Percentiles rank a stretch among this genome's conserved stretches.
phyloP scores from a whole-genome alignment of 2,797 vertebrate species.

The Sardinella longiceps region DNA sequence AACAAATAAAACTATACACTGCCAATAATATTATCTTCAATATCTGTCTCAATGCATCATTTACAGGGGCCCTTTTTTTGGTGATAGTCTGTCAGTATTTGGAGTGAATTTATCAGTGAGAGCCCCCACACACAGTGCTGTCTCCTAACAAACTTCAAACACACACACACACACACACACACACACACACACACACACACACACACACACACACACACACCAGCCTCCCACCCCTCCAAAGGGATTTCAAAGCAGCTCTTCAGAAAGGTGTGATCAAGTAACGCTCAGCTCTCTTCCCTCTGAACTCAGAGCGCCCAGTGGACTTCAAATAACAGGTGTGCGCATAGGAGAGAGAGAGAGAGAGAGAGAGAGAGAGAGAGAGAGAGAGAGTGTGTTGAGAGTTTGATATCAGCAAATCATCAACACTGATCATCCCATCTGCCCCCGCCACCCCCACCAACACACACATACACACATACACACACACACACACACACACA shows the following conservation, averaged over 20 bases:
- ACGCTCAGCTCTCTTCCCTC: not conserved
- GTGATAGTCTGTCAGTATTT: not conserved
- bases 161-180: not conserved
- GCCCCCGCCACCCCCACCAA: too few species aligned
- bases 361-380: not conserved
- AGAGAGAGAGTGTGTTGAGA: not conserved
- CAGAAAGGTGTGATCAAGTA: slow-evolving; percentile 11
- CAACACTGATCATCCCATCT: slow-evolving; percentile 6
- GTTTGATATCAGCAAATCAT: slow-evolving; percentile 24
- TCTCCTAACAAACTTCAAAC: not conserved
- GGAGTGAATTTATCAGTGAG: not conserved
- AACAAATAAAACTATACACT: not conserved
- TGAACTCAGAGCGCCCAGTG: not conserved
- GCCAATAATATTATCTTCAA: too few species aligned
- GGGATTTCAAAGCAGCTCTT: slow-evolving; percentile 10
- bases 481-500: too few species aligned
- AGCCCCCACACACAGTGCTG: not conserved
- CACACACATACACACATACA: too few species aligned
- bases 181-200: not conserved
- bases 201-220: not conserved
- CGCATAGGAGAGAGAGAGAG: not conserved
- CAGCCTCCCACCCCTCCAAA: not conserved
- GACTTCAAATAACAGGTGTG: not conserved
- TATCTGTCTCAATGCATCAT: not conserved
- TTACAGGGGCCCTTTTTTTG: not conserved